A percentile compares a stretch with the other conserved stretches of the same genome.
Conservation (phyloP, 2,797 vertebrate species). For the Ceyx erithaca region DNA sequence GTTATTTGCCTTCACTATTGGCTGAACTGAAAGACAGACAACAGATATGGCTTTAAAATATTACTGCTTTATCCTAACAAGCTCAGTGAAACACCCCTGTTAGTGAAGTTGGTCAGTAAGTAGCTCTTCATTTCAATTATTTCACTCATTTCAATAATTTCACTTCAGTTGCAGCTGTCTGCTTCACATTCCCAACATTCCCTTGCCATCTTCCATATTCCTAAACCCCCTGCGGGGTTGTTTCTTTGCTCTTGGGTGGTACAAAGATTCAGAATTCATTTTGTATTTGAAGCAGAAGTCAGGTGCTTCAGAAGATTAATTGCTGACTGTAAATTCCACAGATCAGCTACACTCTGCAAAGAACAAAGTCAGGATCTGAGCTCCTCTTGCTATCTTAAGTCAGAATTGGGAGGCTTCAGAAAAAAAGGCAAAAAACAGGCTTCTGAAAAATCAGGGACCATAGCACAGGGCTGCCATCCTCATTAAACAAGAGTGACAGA, state of each 20-base stretch:
- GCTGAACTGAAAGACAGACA: neutral
- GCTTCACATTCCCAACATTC: neutral
- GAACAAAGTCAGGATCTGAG: neutral
- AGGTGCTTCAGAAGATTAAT: neutral
- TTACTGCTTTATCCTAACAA: neutral
- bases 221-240: neutral
- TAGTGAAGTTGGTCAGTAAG: neutral
- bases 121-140: neutral
- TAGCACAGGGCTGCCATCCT: neutral
- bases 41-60: neutral
- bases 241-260: neutral
- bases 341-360: neutral
- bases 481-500: neutral
- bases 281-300: neutral
- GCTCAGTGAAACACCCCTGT: neutral
- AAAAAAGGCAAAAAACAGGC: neutral
- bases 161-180: neutral
- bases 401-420: neutral
- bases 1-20: fast-evolving
- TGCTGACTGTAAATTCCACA: neutral
- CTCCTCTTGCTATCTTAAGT: neutral
- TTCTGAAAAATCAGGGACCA: neutral
- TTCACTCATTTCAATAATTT: too few relatives aligned
- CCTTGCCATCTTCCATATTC: neutral
- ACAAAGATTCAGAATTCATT: neutral